A percentile compares a stretch with the other conserved stretches of the same genome.
Evolutionary conservation across 2,888 invertebrate species (phyloP).

Genomic region (Lycia hirtaria): DNA sequence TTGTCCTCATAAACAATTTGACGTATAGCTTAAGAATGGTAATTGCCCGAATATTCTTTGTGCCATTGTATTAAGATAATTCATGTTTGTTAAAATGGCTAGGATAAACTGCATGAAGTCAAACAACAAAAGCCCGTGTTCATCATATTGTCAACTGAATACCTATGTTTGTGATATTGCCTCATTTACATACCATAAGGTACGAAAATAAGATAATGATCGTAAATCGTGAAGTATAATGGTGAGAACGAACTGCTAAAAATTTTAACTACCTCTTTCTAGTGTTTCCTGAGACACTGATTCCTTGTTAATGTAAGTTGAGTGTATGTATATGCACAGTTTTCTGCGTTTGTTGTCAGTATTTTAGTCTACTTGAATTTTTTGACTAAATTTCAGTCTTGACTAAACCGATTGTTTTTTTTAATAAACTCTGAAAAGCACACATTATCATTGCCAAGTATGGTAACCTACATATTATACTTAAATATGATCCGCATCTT

Average conservation of each 20-base stretch:
- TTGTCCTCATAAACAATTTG: conserved; percentile 26
- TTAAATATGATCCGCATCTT: no score
- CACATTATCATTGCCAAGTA: no score
- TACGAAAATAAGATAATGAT: conserved; percentile 5
- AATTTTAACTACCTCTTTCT: neutral
- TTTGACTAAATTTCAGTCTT: no score
- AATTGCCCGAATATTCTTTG: conserved; percentile 41
- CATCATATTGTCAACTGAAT: conserved; percentile 10
- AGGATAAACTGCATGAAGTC: neutral
- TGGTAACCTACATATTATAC: no score
- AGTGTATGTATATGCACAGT: no score
- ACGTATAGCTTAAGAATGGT: conserved; percentile 35
- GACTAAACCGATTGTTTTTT: no score
- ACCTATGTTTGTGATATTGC: conserved; percentile 7
- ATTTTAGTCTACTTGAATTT: no score
- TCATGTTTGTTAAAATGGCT: conserved; percentile 2
- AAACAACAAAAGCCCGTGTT: neutral
- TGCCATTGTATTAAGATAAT: conserved; percentile 30
- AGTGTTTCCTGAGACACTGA: neutral
- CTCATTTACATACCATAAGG: conserved; percentile 8
- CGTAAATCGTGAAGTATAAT: conserved; percentile 11
- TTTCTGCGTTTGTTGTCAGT: no score
- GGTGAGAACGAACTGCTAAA: conserved; percentile 11
- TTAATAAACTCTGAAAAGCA: no score
- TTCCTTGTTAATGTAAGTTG: no score